Evolutionary conservation across 1,140 invertebrate genomes (phyloP), one percentile per base, ranked within the genome.

Genomic region (Drosophila ogumai): DNA sequence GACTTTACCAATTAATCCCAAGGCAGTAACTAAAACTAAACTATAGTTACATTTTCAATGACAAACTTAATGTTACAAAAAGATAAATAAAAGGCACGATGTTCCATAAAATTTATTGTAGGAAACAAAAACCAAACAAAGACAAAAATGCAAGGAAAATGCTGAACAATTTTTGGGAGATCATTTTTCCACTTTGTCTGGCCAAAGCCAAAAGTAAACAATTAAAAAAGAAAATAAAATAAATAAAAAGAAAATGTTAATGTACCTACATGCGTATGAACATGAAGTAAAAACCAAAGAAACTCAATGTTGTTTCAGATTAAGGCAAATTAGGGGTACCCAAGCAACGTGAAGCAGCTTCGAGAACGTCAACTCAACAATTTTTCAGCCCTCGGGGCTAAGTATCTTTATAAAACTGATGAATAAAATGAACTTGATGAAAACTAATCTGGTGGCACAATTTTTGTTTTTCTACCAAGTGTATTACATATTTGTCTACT

Each of bases 401-500:
- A 28, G 25, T 28, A 55, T 80, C 68, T 72, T 71, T 41, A 79
- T 78, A 82, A 17, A 87, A 88, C 80, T 79, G 76, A 82, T 71
- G 46, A 72, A 73, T 64, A 80, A 80, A 84, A 75, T 58, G 44
- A 87, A 87, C 67, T 58, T 52, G 32, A 50, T 59, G 47, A 63
- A 54, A 63, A 85, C 81, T 86, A 82, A 90, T 88, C 84, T 90
- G 80, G 84, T 84, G 84, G 84, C 84, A 88, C 84, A 88, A 88
- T 88, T 88, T 86, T 88, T 82, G 84, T 88, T 88, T 88, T 88
- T 88, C 82, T 88, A 88, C 84, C 84, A 88, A 87, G 71, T 84
- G 81, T 84, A 84, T 74, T 84, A 76, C 81, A 84, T 85, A 79
- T 86, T 85, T 85, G 78, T 85, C 81, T 81, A 85, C 80, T 84